Evolutionary conservation across 2,888 invertebrate genomes (phyloP).

Genomic region (Nomada ferruginata): DNA sequence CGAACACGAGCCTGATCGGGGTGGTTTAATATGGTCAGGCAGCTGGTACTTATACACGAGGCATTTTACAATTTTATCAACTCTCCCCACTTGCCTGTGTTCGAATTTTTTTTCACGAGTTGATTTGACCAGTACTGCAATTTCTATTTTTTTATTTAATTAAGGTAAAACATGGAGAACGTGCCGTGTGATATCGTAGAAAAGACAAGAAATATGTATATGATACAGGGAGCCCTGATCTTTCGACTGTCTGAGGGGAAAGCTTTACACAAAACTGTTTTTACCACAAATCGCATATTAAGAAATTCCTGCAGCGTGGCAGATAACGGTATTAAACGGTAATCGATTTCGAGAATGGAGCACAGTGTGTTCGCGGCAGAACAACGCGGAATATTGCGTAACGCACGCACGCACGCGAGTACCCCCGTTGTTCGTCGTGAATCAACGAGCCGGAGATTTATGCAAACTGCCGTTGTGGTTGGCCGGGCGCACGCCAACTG

Average conservation of each 20-base stretch:
- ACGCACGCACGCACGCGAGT: constrained; percentile 47
- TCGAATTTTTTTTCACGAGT: background rate
- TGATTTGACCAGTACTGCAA: too few relatives aligned
- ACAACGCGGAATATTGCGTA: constrained; percentile 53
- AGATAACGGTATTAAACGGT: constrained; percentile 62
- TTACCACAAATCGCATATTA: background rate
- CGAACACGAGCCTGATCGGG: background rate
- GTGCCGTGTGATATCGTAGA: too few relatives aligned
- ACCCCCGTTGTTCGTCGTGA: constrained; percentile 58
- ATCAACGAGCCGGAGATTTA: constrained; percentile 65
- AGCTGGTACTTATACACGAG: background rate
- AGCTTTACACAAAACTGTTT: background rate
- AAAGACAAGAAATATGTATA: too few relatives aligned
- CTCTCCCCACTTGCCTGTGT: too few relatives aligned
- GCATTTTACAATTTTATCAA: constrained; percentile 11
- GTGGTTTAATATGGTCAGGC: background rate
- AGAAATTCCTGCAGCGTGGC: constrained; percentile 6
- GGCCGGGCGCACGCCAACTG: constrained; percentile 40
- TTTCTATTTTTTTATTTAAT: background rate
- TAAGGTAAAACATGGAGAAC: too few relatives aligned
- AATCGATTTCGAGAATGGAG: constrained; percentile 54
- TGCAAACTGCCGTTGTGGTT: constrained; percentile 55
- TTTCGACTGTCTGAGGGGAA: background rate
- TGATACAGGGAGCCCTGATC: background rate
- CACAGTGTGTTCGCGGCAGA: constrained; percentile 22